These are phyloP conservation scores for Sialia sialis DNA, from an alignment of 2,113 vertebrate genomes.

Conservation along the genomic window DNA sequence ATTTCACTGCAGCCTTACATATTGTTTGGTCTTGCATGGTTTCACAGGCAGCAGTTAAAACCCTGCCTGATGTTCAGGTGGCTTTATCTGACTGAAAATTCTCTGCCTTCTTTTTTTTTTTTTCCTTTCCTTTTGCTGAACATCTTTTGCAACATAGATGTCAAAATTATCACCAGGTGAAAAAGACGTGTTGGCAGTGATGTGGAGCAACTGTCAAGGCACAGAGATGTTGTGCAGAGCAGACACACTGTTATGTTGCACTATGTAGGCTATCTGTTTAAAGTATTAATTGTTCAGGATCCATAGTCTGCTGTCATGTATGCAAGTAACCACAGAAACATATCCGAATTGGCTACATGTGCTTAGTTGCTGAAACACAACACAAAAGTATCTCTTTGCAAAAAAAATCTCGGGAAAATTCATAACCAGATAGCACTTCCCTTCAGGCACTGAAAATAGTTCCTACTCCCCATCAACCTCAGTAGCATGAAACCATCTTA, in stretches of 20 bases:
- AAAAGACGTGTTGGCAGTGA: not conserved
- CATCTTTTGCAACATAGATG: not conserved
- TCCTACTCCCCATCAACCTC: not conserved
- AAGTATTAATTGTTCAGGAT: not conserved
- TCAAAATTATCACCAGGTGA: not conserved
- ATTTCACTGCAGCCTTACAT: not conserved
- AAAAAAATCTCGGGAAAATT: not conserved
- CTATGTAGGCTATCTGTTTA: not conserved
- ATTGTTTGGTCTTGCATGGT: not conserved
- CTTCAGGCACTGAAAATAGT: not conserved
- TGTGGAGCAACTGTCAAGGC: not conserved
- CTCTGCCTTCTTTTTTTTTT: not conserved
- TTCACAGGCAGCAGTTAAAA: not conserved
- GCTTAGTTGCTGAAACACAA: not conserved
- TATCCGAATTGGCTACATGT: not conserved
- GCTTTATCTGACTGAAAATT: not conserved
- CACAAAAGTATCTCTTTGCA: accelerated
- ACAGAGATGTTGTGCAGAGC: not conserved
- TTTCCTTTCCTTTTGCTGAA: not conserved
- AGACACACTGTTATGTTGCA: not conserved
- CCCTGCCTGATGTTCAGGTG: not conserved
- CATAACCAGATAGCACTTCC: not conserved
- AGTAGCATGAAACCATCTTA: not conserved
- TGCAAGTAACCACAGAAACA: not conserved
- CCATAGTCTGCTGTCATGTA: not conserved